These are phyloP conservation scores for Macrobrachium rosenbergii DNA, from an alignment of 1,140 invertebrate genomes.

Conservation along the genomic window DNA sequence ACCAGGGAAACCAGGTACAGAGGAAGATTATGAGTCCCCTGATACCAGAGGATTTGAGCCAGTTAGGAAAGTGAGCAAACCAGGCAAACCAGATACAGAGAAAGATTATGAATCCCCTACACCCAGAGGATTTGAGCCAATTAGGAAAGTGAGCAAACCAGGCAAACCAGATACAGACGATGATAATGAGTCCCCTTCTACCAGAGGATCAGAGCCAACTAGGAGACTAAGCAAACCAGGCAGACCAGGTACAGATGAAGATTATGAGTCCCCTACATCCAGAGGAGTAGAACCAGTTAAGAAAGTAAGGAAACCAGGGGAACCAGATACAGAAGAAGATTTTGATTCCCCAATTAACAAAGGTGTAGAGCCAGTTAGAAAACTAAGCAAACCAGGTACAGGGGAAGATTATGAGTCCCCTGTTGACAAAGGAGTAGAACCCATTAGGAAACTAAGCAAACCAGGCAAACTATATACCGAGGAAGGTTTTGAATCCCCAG, in stretches of 20 bases:
- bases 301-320: neutral
- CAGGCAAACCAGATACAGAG: neutral
- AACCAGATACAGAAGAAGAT: neutral
- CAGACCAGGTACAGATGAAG: slow-evolving; percentile 26
- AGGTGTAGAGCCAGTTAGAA: neutral
- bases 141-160: neutral
- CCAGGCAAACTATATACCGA: neutral
- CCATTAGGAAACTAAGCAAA: neutral
- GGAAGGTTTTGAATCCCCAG: neutral
- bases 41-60: no score
- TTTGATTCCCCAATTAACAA: no score
- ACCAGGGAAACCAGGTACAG: neutral
- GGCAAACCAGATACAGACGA: neutral
- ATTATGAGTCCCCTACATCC: neutral
- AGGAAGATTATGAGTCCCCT: no score
- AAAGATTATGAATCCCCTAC: neutral
- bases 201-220: neutral
- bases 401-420: slow-evolving; percentile 31
- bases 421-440: neutral
- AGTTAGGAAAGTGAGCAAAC: neutral
- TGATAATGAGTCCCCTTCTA: no score
- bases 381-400: slow-evolving; percentile 24
- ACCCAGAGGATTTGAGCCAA: neutral
- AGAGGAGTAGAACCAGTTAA: neutral
- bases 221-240: slow-evolving; percentile 22